phyloP scores from a whole-genome alignment of 2,888 invertebrate genomes.

The Apodemia zela region DNA sequence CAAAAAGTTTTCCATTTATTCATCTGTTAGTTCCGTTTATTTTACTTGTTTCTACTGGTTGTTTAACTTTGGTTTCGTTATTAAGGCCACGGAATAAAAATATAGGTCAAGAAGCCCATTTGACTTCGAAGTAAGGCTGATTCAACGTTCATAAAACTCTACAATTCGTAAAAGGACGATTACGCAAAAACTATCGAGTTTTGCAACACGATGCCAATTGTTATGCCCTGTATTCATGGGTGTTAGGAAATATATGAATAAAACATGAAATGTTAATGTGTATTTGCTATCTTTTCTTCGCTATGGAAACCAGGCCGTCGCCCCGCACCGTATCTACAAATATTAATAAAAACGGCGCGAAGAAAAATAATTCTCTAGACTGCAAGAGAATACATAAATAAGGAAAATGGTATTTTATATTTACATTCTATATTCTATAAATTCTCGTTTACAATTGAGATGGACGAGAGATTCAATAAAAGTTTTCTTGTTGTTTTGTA shows the following conservation, averaged over 20 bases:
- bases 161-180: constrained; percentile 23
- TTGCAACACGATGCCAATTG: constrained; percentile 32
- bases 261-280: constrained; percentile 55
- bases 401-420: constrained; percentile 15
- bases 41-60: neutral
- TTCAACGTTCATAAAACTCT: neutral
- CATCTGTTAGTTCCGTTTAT: neutral
- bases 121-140: neutral
- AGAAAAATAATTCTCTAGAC: constrained; percentile 27
- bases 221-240: constrained; percentile 37
- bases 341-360: constrained; percentile 28
- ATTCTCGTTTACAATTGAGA: constrained; percentile 1
- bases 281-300: constrained; percentile 49
- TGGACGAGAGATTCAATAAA: neutral
- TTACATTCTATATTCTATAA: neutral
- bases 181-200: constrained; percentile 30
- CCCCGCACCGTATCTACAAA: constrained; percentile 30
- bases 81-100: too few species aligned
- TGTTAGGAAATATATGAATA: constrained; percentile 54
- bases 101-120: neutral
- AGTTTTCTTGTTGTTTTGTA: neutral
- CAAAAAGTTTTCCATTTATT: neutral
- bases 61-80: neutral
- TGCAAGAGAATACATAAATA: constrained; percentile 5
- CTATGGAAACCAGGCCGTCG: constrained; percentile 42